These are phyloP conservation scores for Cygnus buccinator DNA, from an alignment of 2,113 vertebrate species.

Conservation along the genomic window DNA sequence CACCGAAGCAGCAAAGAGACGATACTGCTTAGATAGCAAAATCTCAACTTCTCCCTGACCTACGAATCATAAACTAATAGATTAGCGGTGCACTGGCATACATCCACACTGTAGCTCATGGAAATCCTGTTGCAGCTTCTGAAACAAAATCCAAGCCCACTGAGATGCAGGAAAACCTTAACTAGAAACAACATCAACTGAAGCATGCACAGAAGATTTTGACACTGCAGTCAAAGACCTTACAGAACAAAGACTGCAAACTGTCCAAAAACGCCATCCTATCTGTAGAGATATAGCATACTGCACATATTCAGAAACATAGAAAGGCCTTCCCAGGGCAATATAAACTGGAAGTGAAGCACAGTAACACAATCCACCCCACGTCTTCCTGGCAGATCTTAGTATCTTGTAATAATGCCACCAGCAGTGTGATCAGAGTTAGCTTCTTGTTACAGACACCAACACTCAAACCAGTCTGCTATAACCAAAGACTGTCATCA, in stretches of 20 bases:
- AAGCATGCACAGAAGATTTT: constrained; percentile 1
- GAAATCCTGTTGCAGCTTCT: not conserved
- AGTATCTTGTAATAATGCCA: not conserved
- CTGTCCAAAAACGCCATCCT: not conserved
- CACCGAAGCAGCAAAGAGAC: constrained; percentile 40
- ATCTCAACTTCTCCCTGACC: constrained; percentile 52
- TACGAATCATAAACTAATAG: constrained; percentile 36
- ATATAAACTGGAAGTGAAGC: not conserved
- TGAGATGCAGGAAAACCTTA: not conserved
- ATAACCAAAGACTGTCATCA: not conserved
- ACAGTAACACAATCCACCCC: not conserved
- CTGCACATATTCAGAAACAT: not conserved
- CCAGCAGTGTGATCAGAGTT: not conserved
- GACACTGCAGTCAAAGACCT: not conserved
- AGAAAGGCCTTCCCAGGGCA: not conserved
- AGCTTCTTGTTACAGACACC: not conserved
- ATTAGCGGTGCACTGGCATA: not conserved
- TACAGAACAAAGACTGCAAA: not conserved
- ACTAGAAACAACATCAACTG: constrained; percentile 5
- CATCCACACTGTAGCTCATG: not conserved
- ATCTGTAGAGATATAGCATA: not conserved
- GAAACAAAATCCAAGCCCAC: not conserved
- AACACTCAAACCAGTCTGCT: not conserved
- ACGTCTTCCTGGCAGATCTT: not conserved
- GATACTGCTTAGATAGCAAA: constrained; percentile 47